Base-by-base conservation (phyloP, 2,888 invertebrate genomes). In the Pasiphila rectangulata region DNA sequence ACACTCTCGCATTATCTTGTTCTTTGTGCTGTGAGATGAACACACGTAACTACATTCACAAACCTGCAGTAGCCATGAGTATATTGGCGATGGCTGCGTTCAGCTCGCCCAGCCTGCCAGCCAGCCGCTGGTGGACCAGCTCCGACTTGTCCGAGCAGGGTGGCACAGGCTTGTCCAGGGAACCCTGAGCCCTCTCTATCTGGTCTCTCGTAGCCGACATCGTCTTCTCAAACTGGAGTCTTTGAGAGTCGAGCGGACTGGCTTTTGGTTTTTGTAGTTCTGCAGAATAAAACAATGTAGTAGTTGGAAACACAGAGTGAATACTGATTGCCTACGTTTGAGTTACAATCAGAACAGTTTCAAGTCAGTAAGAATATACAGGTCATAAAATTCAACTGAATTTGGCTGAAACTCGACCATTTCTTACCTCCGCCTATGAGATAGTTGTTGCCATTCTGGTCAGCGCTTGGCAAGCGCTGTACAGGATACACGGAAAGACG, bases 11-110 rank as follows among this genome's bases (percentile, higher is more conserved):
- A n/a, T n/a, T n/a, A n/a, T n/a, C n/a, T n/a, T n/a, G n/a, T n/a
- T n/a, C n/a, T n/a, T n/a, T n/a, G n/a, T n/a, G n/a, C n/a, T n/a
- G n/a, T n/a, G n/a, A n/a, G n/a, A n/a, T 13, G 1, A 13, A 6
- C 6, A 13, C 10, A 27, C 10, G 9, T 24, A 9, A n/a, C 1
- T 24, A 24, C 9, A 25, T 1, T 5, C 20, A 52, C 52, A 40
- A 21, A 59, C 67, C 68, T 16, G 63, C 30, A 6, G 61, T 55
- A 4, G 70, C 68, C 0, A 56, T 30, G 0, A 66, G 48, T 0
- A 75, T 56, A 0, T 63, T 54, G 0, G 73, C 75, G 2, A 74
- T 41, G 2, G 70, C 69, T 0, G 72, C 67, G 46, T 69, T 65
- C 13, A 69, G 60, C 24, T 59, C 61, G 20, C 56, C 63, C 34